These are phyloP conservation scores for Eilema sororculum DNA, from an alignment of 2,888 invertebrate genomes.

Conservation along the genomic window DNA sequence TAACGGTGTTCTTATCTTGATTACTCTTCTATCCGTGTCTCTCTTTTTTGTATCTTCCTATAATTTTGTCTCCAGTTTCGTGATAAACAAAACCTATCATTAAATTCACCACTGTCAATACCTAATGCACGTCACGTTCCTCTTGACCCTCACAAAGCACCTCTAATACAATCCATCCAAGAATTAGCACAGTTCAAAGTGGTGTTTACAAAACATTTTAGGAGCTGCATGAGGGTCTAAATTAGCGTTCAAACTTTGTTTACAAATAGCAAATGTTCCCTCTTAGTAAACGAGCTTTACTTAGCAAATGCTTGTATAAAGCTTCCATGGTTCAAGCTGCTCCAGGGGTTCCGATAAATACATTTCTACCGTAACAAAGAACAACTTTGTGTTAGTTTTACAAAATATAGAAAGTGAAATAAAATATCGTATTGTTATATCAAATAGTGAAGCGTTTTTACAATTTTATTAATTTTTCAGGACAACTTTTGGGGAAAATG, in stretches of 20 bases:
- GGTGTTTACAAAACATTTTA: slow-evolving; percentile 5
- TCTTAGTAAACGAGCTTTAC: not conserved
- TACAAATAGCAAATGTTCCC: not conserved
- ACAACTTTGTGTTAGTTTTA: not conserved
- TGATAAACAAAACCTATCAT: not conserved
- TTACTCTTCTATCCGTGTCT: not conserved
- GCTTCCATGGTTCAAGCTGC: not conserved
- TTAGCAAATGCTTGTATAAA: slow-evolving; percentile 7
- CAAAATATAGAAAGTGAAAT: not conserved
- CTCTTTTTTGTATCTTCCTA: not conserved
- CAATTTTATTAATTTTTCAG: not conserved
- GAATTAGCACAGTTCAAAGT: slow-evolving; percentile 3
- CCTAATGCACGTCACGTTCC: not conserved
- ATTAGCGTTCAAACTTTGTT: slow-evolving; percentile 9
- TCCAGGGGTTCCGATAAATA: not conserved
- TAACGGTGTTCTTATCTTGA: no score
- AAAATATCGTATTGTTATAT: not conserved
- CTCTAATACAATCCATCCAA: not conserved
- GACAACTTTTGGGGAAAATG: not conserved
- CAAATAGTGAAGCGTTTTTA: not conserved
- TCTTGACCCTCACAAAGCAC: no score
- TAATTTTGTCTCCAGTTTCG: not conserved
- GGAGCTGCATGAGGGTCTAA: not conserved
- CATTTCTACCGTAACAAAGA: not conserved
- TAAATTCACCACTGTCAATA: not conserved